Conservation (phyloP, 2,113 vertebrate species). For the Gobiocypris rarus region DNA sequence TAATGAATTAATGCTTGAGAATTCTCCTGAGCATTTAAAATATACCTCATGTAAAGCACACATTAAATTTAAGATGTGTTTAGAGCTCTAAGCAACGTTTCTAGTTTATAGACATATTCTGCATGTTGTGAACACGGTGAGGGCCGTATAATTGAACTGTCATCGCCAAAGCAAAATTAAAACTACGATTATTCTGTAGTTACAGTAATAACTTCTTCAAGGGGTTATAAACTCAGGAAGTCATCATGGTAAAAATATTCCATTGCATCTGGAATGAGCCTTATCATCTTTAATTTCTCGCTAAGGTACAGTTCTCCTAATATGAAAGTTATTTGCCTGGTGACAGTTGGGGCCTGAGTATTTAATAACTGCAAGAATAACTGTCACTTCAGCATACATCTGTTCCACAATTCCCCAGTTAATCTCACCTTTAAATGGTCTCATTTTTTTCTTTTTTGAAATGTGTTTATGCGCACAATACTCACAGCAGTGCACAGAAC, state of each 20-base stretch:
- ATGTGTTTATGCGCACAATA: neutral
- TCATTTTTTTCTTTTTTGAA: conserved; percentile 64
- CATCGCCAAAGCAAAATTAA: conserved; percentile 33
- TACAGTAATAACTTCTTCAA: conserved; percentile 61
- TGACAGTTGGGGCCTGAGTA: conserved; percentile 69
- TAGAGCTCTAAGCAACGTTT: neutral
- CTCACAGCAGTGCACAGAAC: conserved; percentile 54
- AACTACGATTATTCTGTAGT: conserved; percentile 48
- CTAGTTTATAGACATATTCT: neutral
- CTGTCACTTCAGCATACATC: conserved; percentile 73
- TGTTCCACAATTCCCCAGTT: conserved; percentile 70
- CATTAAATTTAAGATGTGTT: neutral
- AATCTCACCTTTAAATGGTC: conserved; percentile 72
- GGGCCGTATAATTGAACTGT: conserved; percentile 43
- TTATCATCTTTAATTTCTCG: conserved; percentile 69
- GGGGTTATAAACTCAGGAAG: conserved; percentile 65
- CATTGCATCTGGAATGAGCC: conserved; percentile 71
- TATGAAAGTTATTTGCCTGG: conserved; percentile 74
- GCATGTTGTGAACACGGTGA: conserved; percentile 11
- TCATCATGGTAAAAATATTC: conserved; percentile 49
- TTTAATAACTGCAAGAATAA: conserved; percentile 76
- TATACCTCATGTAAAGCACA: neutral
- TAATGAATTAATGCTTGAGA: neutral
- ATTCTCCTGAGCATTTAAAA: neutral
- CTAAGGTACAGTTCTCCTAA: conserved; percentile 65